Base-by-base conservation (phyloP, 2,797 vertebrate species). In the Myoxocephalus aenaeus region DNA sequence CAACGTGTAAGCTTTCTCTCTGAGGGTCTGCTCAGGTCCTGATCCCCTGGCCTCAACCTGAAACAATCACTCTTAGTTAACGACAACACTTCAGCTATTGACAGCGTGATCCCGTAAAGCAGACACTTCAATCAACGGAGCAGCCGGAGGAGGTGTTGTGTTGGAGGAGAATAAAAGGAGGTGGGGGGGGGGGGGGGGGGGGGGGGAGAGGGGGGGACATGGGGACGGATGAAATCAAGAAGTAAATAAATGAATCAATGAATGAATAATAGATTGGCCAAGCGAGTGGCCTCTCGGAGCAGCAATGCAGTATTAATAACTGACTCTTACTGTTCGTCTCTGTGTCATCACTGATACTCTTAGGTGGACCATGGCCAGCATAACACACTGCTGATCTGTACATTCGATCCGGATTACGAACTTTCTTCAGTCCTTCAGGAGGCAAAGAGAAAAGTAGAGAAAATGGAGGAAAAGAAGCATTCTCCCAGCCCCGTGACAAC, bases 321-420 rank as follows among this genome's bases (percentile, higher is more conserved):
- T 92, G 93, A 93, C 93, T 96, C 95, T 96, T 96, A 96, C 95
- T 96, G 95, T 96, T 96, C 85, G 94, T 95, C 93, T 96, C 95
- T 94, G 95, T 95, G 95, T 96, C 95, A 95, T 96, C 95, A 94
- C 94, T 95, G 95, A 96, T 96, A 95, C 94, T 95, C 95, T 96
- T 96, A 95, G 95, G 94, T 94, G 95, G 94, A 95, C 94, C 95
- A 83, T 95, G 95, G 94, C 93, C 95, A 94, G 95, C 94, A 95
- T 95, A 96, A 95, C 95, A 95, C 95, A 96, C 95, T 92, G 95
- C 94, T 93, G 95, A 95, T 95, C 94, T 96, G 95, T 96, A 96
- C 95, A 96, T 95, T 96, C 94, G 95, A 96, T 96, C 96, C 94
- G 95, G 95, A 95, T 96, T 96, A 95, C 95, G 95, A 95, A 95